A percentile compares a stretch with the other conserved stretches of the same genome.
phyloP scores from a whole-genome alignment of 2,113 vertebrate genomes.

The Psittacus erithacus region DNA sequence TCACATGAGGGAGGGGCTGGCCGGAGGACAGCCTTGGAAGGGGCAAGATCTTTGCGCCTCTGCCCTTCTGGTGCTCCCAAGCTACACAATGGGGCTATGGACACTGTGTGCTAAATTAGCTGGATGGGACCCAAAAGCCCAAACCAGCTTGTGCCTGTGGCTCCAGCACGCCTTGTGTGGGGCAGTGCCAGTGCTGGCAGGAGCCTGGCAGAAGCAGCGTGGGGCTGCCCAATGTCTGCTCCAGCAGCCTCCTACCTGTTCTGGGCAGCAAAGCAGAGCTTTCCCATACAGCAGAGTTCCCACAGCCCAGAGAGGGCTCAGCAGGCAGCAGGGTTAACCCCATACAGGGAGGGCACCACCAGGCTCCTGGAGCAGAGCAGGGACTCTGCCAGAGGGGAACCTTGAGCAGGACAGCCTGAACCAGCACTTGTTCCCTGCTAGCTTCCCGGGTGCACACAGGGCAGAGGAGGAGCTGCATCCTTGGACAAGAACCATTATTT shows the following conservation, averaged over 20 bases:
- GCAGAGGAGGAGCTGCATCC: background rate
- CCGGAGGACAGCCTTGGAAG: background rate
- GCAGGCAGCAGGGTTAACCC: background rate
- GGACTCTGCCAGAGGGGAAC: background rate
- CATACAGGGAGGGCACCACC: background rate
- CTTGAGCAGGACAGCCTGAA: background rate
- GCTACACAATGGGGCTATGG: background rate
- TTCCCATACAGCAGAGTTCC: background rate
- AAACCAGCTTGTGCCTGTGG: background rate
- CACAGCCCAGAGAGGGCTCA: background rate
- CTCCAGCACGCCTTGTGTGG: accelerated
- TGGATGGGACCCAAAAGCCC: background rate
- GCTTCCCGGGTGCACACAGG: accelerated
- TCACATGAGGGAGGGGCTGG: background rate
- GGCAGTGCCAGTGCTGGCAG: background rate
- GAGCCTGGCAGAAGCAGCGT: background rate
- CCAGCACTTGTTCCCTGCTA: background rate
- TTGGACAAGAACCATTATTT: conserved; percentile 72
- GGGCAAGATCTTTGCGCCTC: background rate
- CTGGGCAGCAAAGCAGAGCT: background rate
- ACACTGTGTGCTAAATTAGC: background rate
- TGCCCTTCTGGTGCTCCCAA: background rate
- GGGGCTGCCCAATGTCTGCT: background rate
- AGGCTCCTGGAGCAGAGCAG: background rate
- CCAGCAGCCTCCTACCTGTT: background rate